Evolutionary conservation across 2,797 vertebrate species (phyloP), one percentile per base, ranked within the genome.

Genomic region (Mallotus villosus): DNA sequence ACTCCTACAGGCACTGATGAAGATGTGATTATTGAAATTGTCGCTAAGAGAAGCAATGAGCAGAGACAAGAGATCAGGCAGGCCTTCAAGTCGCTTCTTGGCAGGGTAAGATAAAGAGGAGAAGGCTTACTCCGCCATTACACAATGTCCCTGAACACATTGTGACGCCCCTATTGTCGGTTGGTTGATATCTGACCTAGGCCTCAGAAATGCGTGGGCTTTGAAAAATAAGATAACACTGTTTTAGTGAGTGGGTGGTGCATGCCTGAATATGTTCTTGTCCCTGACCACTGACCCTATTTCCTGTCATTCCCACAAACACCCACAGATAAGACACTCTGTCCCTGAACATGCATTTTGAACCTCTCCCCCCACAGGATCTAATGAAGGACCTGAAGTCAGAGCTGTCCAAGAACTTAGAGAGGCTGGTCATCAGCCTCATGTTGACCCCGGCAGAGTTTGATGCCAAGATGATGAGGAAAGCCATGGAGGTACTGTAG

Each of bases 341-440:
- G 12, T 7, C 9, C n/a, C 4, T 46, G n/a, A 8, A 37, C 2
- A 14, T 70, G 19, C 69, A 29, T 72, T 73, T 25, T 49, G 49
- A 58, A 5, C 37, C 27, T 70, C 27, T 70, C 71, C n/a, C 82
- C 53, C 22, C 74, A 58, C 77, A 98, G 97, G 95, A 99, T 77
- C 89, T 99, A 81, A 94, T 99, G 93, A 96, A 96, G 37, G 97
- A 99, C 75, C 88, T 99, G 82, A 99, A 99, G 85, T 99, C 97
- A 0, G 97, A 99, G 83, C 84, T 99, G 68, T 97, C 96, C 0
- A 97, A 97, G 82, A 95, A 96, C 86, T 72, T 99, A 73, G 93
- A 94, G 11, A 94, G 95, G 79, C 91, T 99, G 76, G 93, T 98
- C 80, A 94, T 98, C 0, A 95, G 91, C 14, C 93, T 99, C 22